Evolutionary conservation across 2,888 invertebrate genomes (phyloP).

Genomic region (Camptogramma bilineatum): DNA sequence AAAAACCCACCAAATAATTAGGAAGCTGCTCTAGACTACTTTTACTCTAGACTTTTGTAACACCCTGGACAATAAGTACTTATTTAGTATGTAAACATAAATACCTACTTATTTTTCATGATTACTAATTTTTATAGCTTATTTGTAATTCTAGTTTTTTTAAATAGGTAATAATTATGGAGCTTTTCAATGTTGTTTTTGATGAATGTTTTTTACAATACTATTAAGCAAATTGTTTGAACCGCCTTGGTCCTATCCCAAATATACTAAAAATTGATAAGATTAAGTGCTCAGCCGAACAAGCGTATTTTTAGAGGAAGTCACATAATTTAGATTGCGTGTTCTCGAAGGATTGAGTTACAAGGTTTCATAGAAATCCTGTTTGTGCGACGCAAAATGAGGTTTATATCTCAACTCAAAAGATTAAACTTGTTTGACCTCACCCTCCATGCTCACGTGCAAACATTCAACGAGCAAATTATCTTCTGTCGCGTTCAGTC

Average conservation of each 20-base stretch:
- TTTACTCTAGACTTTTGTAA: constrained; percentile 11
- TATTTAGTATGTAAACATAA: constrained; percentile 18
- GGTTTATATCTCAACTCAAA: too few species aligned
- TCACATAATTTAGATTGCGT: too few species aligned
- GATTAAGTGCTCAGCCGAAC: neutral
- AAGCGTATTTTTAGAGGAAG: too few species aligned
- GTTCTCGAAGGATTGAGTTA: too few species aligned
- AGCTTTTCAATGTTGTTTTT: constrained; percentile 10
- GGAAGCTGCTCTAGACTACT: constrained; percentile 21
- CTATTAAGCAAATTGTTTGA: neutral
- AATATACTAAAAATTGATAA: neutral
- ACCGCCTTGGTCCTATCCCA: neutral
- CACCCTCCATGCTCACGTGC: too few species aligned
- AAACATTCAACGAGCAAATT: too few species aligned
- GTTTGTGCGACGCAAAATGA: too few species aligned
- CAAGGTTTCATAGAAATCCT: too few species aligned
- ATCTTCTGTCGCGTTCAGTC: too few species aligned
- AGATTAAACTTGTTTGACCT: too few species aligned
- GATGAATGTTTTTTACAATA: constrained; percentile 6
- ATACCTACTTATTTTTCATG: constrained; percentile 20
- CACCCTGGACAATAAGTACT: constrained; percentile 25
- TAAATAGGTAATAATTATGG: constrained; percentile 9
- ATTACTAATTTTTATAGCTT: constrained; percentile 1
- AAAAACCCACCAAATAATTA: constrained; percentile 27
- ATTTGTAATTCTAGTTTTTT: constrained; percentile 6